Evolutionary conservation across 1,140 invertebrate species (phyloP), one percentile per base, ranked within the genome.

Genomic region (Drosophila repleta): DNA sequence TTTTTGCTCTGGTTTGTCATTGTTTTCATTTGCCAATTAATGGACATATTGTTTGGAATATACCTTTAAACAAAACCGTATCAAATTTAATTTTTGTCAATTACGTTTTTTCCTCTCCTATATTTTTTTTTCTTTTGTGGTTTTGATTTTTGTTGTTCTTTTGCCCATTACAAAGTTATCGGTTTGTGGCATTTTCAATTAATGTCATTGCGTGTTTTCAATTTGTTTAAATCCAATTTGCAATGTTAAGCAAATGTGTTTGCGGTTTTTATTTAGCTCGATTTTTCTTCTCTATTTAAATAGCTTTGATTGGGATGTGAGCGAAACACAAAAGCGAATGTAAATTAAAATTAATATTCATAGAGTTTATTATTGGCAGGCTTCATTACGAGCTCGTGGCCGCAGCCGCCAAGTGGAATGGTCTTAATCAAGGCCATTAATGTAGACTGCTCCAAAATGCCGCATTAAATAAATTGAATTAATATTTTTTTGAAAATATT

Each of bases 21-120:
- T 65, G 61, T 64, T 83, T 84, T 76, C 71, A 46, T 84, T 84
- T 84, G 48, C 52, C 76, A 85, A 84, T 84, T 84, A 79, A 84
- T 79, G 61, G 68, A 66, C 74, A 80, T 84, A 84, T 76, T 84
- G 80, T 85, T 74, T 79, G 61, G 51, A 21, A 58, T 72, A 58
- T 66, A 63, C 63, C 67, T 66, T 73, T 49, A 60, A 83, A 79
- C 66, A 70, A 76, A 79, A 8, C 39, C n/a, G 6, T 63, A 45
- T 53, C 45, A 48, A 63, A 53, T 65, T 79, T 68, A 35, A 79
- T 65, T 83, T 77, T 84, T 75, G 35, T n/a, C 60, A 67, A 43
- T 62, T 76, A 46, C 21, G 10, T 37, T 37, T 39, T 45, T 26
- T 21, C n/a, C 21, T 39, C 7, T 13, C 37, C 10, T n/a, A n/a